Base-by-base conservation (phyloP, 1,140 invertebrate species). In the Stegodyphus mimosarum region DNA sequence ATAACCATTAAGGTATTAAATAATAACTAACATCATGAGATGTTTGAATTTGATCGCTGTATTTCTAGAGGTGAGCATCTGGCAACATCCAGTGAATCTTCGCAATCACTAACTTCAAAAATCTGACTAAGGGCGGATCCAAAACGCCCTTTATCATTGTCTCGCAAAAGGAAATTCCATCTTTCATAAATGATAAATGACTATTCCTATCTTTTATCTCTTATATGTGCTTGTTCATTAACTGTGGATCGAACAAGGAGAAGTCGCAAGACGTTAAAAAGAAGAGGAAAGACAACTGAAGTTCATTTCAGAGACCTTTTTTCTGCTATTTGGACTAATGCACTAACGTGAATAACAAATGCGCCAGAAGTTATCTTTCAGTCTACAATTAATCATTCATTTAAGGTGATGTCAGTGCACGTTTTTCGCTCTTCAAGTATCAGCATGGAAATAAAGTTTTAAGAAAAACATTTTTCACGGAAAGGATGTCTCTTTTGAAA, bases 141-240 rank as follows among this genome's bases (percentile, higher is more conserved):
- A 77, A 77, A 77, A 77, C 50, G 55, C 51, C 75, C 66, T 77
- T 77, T 63, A 33, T 67, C 63, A 77, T 77, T 77, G 60, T 66
- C 75, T 77, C 17, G 50, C 13, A 63, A 77, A 53, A 51, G 75
- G n/a, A 51, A 74, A 66, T 55, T 77, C 63, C 60, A 77, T 77
- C 75, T 50, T 67, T 77, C 75, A 77, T 17, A 49, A 15, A 11
- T 77, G 75, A 77, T 67, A 18, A 67, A 77, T 67, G 75, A 67
- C 66, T 18, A 49, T 11, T 50, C 52, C 2, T 7, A 33, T 67
- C 49, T 49, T 67, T 77, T 77, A 77, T 77, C 75, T 77, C 55
- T 60, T 67, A 6, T 63, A 15, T 17, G 33, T 64, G 64, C 75
- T 33, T 77, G 64, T 52, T 77, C 75, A 67, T 77, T 77, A 77